Evolutionary conservation across 2,113 vertebrate species (phyloP).

Genomic region (Nansenia antarctica): DNA sequence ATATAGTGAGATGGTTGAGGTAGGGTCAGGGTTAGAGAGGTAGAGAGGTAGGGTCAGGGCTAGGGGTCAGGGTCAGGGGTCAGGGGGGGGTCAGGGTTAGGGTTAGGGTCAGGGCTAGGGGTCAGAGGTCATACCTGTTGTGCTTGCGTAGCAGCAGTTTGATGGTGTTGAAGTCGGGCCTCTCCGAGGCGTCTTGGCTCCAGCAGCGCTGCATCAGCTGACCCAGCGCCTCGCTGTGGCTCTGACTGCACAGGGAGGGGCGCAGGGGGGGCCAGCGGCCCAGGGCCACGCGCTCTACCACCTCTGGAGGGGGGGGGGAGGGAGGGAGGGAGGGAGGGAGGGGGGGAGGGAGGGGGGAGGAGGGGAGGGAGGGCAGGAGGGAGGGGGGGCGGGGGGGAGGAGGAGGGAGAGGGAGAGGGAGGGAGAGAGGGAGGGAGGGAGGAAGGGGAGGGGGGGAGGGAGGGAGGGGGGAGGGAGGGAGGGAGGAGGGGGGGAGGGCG

Average conservation of each 20-base stretch:
- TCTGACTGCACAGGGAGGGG: constrained; percentile 77
- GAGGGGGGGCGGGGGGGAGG: not conserved
- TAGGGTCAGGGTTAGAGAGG: not conserved
- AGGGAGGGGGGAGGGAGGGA: not conserved
- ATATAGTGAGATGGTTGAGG: not conserved
- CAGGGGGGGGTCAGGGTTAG: not conserved
- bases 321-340: not conserved
- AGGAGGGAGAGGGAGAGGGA: not conserved
- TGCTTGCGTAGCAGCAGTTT: constrained; percentile 85
- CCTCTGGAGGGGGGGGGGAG: constrained; percentile 67
- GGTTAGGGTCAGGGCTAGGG: not conserved
- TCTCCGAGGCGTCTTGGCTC: constrained; percentile 82
- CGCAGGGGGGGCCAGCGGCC: constrained; percentile 75
- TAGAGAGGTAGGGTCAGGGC: too few species aligned
- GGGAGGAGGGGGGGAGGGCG: not conserved
- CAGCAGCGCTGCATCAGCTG: constrained; percentile 90
- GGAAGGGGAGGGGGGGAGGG: not conserved
- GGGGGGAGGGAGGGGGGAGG: not conserved
- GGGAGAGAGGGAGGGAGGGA: not conserved
- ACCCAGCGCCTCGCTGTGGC: constrained; percentile 84
- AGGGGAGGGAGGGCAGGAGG: not conserved
- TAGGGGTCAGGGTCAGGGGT: not conserved
- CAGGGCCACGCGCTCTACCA: constrained; percentile 78
- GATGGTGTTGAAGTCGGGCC: constrained; percentile 88
- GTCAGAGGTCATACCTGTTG: constrained; percentile 75